Evolutionary conservation across 2,888 invertebrate species (phyloP).

Genomic region (Syritta pipiens): DNA sequence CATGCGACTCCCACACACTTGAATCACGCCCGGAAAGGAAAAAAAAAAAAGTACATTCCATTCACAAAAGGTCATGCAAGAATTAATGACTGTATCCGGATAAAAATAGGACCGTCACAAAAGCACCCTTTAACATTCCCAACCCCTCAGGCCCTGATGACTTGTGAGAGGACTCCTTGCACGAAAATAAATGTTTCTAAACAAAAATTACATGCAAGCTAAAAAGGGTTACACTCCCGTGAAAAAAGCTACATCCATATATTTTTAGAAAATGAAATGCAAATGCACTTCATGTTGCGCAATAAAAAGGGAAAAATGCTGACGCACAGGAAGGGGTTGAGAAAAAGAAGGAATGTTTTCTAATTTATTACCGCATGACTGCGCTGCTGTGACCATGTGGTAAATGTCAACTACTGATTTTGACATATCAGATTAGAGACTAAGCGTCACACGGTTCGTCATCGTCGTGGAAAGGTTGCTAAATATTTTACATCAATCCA

Average conservation of each 20-base stretch:
- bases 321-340: not conserved
- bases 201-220: slow-evolving; percentile 54
- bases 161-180: slow-evolving; percentile 54
- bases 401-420: slow-evolving; percentile 56
- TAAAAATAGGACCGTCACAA: slow-evolving; percentile 64
- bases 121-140: slow-evolving; percentile 11
- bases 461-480: too few relatives aligned
- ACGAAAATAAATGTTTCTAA: slow-evolving; percentile 46
- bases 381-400: slow-evolving; percentile 21
- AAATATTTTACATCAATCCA: too few relatives aligned
- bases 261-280: slow-evolving; percentile 54
- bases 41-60: slow-evolving; percentile 8
- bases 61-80: slow-evolving; percentile 58
- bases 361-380: slow-evolving; percentile 54
- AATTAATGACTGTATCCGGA: slow-evolving; percentile 62
- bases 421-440: slow-evolving; percentile 35
- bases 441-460: too few relatives aligned
- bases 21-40: slow-evolving; percentile 18
- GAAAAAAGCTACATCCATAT: too few relatives aligned
- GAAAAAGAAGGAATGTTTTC: not conserved
- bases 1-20: slow-evolving; percentile 15
- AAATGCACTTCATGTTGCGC: slow-evolving; percentile 44
- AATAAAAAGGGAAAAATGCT: slow-evolving; percentile 22
- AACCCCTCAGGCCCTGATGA: slow-evolving; percentile 17
- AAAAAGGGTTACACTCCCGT: slow-evolving; percentile 50